Evolutionary conservation across 1,140 invertebrate genomes (phyloP), one percentile per base, ranked within the genome.

Genomic region (Chironomus tepperi): DNA sequence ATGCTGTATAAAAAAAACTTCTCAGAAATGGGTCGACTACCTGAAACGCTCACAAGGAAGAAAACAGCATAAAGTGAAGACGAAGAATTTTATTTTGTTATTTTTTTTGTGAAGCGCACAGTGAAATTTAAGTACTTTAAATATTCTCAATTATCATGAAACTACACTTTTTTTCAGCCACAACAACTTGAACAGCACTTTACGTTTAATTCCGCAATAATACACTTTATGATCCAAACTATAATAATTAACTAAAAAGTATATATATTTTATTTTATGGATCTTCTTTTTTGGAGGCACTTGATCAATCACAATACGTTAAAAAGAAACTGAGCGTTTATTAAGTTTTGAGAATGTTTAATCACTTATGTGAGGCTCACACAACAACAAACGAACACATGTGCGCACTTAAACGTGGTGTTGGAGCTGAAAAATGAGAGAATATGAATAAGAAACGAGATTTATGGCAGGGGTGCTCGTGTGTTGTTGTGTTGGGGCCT

Each of bases 281-380:
- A 34, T 34, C 24, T 34, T 34, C 24, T 34, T 19, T 70, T 70
- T 70, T 6, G 65, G 16, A 70, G 18, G 65, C 65, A 70, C 65
- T 21, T 70, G 65, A 70, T 21, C 65, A 21, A 18, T 67, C 64
- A 67, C 64, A 67, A 70, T 21, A 21, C 65, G 19, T 70, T 70
- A 70, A 70, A 70, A 57, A 57, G 16, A 70, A 70, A 70, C 65
- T 70, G 65, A 70, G 65, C 65, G 65, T 70, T 70, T 70, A 9
- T 57, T 57, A n/a, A 57, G 47, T n/a, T 47, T 9, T n/a, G 47
- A 57, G 47, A 47, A n/a, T 57, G 47, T 57, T 47, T 47, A 47
- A 47, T 47, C 43, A 47, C 15, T 47, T 47, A 57, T 57, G 47
- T n/a, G 12, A n/a, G 3, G 9, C 47, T 15, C 12, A 57, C 12